Conservation (phyloP, 2,888 invertebrate species). For the Polymixis lichenea region DNA sequence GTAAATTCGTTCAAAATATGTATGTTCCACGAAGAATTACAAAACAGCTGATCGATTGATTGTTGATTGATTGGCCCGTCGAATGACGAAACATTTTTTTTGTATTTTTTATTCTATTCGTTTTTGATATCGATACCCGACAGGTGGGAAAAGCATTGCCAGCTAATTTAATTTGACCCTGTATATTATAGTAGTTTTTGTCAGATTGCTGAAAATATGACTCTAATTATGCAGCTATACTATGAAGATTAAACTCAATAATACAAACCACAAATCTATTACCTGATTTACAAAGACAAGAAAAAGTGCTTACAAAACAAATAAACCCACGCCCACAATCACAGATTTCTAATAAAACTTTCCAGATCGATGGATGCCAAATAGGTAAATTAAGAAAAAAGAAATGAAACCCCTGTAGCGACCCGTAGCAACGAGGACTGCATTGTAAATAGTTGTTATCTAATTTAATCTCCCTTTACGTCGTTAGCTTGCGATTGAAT, state of each 20-base stretch:
- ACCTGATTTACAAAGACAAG: not conserved
- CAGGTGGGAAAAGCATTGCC: no score
- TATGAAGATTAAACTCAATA: not conserved
- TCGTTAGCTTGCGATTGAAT: slow-evolving; percentile 59
- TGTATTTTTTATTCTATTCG: no score
- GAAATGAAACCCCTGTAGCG: slow-evolving; percentile 12
- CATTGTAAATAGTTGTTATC: slow-evolving; percentile 62
- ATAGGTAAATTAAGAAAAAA: slow-evolving; percentile 31
- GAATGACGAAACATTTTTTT: no score
- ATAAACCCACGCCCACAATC: not conserved
- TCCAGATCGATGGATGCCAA: slow-evolving; percentile 30
- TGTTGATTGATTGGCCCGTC: no score
- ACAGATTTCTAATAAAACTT: slow-evolving; percentile 39
- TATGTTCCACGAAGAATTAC: no score
- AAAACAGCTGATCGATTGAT: no score
- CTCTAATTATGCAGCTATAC: not conserved
- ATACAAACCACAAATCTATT: not conserved
- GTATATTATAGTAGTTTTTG: slow-evolving; percentile 1
- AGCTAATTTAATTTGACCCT: no score
- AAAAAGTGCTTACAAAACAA: not conserved
- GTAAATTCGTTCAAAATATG: no score
- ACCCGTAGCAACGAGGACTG: slow-evolving; percentile 6
- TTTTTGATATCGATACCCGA: no score
- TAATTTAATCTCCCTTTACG: slow-evolving; percentile 57
- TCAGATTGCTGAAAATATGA: not conserved